Evolutionary conservation across 2,113 vertebrate species (phyloP), one percentile per base, ranked within the genome.

Genomic region (Trichomycterus rosablanca): DNA sequence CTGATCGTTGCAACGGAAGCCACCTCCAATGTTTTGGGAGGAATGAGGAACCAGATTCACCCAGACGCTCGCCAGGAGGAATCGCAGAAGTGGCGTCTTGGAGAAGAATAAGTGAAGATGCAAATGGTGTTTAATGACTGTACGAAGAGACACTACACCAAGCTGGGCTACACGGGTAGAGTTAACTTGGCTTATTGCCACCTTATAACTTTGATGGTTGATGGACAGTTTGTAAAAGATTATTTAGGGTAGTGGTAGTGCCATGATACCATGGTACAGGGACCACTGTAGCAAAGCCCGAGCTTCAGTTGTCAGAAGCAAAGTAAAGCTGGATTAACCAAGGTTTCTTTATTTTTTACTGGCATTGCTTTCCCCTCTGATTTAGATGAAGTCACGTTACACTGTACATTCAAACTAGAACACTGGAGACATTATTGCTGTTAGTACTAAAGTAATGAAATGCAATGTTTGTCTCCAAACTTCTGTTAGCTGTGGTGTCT

Each of bases 21-120:
- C 2, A 99, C 96, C 0, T 94, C 95, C 7, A 98, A 97, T 1
- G 95, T 99, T 24, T 65, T 99, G 23, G 96, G 93, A 1, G 95
- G 95, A 51, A 99, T 98, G 96, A 90, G 95, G 72, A 98, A 99
- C 86, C 96, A 98, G 73, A 97, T 99, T 49, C 87, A 94, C 63
- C 96, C 96, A 0, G 95, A 99, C 4, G 95, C 92, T 0, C 90
- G 95, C 20, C 95, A 97, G 56, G 96, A 99, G 49, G 95, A 99
- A 65, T 93, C 94, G 1, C 96, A 99, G 83, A 99, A 99, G 26
- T 99, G 95, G 96, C 91, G 93, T 57, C 89, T 88, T 28, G 74
- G 56, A 68, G 63, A 58, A 26, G 63, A 71, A 4, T 61, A 37
- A 66, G 16, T 15, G 10, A 23, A 24, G 30, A 51, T 48, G 52